Evolutionary conservation across 2,113 vertebrate genomes (phyloP), one percentile per base, ranked within the genome.

Genomic region (Myxocyprinus asiaticus): DNA sequence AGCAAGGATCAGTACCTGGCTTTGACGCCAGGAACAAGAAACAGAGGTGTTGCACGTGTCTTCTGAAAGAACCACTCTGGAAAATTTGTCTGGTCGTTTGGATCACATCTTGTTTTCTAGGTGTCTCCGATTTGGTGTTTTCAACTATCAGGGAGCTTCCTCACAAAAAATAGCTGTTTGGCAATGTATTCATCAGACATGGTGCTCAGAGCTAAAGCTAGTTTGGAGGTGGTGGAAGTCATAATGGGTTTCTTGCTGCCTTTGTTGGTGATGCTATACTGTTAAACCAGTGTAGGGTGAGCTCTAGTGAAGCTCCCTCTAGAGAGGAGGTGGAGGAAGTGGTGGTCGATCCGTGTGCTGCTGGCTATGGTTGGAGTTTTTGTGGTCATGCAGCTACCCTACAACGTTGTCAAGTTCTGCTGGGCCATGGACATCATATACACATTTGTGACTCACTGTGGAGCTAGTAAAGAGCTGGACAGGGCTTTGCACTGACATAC

Each of bases 351-450:
- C 15, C 86, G 82, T 17, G 95, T 99, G 42, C 89, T 98, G 56
- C 79, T 97, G 9, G 89, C 89, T 4, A 94, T 97, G 0, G 95
- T 97, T 9, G 89, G 89, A 0, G 85, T 93, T 51, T 98, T 99
- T 78, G 89, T 98, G 14, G 59, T 92, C 76, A 97, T 96, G 7
- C 97, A 98, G 88, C 84, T 98, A 56, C 97, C 97, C 3, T 99
- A 96, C 63, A 99, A 98, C 53, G 80, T 92, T 0, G 56, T 98
- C 68, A 97, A 96, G 88, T 87, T 96, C 81, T 96, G 93, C 79
- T 85, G 89, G 47, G 92, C 93, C n/a, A 91, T 95, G 72, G 95
- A 98, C 69, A 86, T 88, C 0, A 92, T 96, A 87, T 95, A 95
- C 76, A 15, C n/a, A 12, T 61, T 97, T 55, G 92, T 98, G 50